These are phyloP conservation scores for Paramisgurnus dabryanus DNA, from an alignment of 2,113 vertebrate species.

Conservation along the genomic window DNA sequence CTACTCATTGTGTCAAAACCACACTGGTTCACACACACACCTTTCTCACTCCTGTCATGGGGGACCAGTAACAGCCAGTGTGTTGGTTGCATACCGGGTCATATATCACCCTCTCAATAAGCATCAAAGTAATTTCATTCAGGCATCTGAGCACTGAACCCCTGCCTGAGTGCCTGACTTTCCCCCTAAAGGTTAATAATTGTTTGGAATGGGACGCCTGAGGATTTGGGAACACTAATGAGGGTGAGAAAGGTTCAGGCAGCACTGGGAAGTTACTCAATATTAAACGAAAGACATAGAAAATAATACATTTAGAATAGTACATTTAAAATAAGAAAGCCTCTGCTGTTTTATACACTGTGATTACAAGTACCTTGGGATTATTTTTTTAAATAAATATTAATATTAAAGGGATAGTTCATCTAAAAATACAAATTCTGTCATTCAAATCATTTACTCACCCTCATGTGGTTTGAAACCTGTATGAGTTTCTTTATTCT, in stretches of 20 bases:
- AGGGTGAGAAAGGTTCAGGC: constrained; percentile 57
- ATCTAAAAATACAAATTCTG: too few relatives aligned
- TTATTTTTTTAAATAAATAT: neutral
- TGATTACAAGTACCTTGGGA: too few relatives aligned
- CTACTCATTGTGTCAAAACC: neutral
- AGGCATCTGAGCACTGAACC: constrained; percentile 43
- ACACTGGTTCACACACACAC: neutral
- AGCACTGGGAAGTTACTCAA: constrained; percentile 21
- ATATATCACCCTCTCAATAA: constrained; percentile 56
- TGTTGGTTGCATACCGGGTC: neutral
- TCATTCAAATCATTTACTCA: too few relatives aligned
- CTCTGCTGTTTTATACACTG: neutral
- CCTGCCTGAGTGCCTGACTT: constrained; percentile 10
- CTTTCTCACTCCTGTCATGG: neutral
- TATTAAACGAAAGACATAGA: too few relatives aligned
- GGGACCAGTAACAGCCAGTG: constrained; percentile 44
- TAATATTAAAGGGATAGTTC: neutral
- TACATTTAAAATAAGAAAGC: too few relatives aligned
- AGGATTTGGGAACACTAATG: constrained; percentile 61
- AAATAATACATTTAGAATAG: neutral
- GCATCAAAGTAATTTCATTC: constrained; percentile 46
- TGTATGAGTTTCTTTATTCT: too few relatives aligned
- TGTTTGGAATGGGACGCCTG: constrained; percentile 61
- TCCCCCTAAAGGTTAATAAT: constrained; percentile 68
- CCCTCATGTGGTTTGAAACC: too few relatives aligned